Evolutionary conservation across 2,113 vertebrate species (phyloP), one percentile per base, ranked within the genome.

Genomic region (Illadopsis cleaveri): DNA sequence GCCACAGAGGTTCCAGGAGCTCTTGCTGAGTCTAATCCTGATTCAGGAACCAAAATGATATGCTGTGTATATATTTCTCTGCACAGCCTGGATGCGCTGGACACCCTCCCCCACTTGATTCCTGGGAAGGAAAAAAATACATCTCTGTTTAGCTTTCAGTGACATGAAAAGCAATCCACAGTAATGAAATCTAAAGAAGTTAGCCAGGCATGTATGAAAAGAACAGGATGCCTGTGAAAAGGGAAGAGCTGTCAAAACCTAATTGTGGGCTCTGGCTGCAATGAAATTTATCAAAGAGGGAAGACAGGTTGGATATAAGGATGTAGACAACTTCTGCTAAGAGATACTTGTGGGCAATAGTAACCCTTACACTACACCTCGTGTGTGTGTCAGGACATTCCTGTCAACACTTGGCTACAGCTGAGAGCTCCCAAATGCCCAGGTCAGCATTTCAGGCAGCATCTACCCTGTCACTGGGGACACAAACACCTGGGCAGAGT

Each of bases 21-120:
- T 97, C 76, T 90, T 10, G 88, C 78, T 94, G 93, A 81, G 85
- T 93, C 93, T 96, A 97, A 93, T 97, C 96, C 96, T 97, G 96
- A 96, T 96, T 97, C 96, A 97, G 96, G 94, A 96, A 95, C 96
- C 96, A 97, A 96, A 96, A 96, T 89, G 90, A 96, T 95, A 96
- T 95, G 96, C 92, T 97, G 93, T 96, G 94, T 96, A 97, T 95
- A 6, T 96, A 96, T 96, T 96, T 97, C 93, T 93, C 90, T 92
- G 93, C 90, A 94, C 93, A 96, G 84, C 93, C 94, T 92, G 94
- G 93, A 31, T 95, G 93, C 22, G 71, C 82, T 94, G 91, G 95
- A 77, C 95, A 96, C 94, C 88, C 94, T 97, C 89, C 93, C 90
- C 80, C 93, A 95, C 94, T 96, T 94, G 95, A 96, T 86, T 96